Evolutionary conservation across 1,140 invertebrate species (phyloP), one percentile per base, ranked within the genome.

Genomic region (Eurosta solidaginis): DNA sequence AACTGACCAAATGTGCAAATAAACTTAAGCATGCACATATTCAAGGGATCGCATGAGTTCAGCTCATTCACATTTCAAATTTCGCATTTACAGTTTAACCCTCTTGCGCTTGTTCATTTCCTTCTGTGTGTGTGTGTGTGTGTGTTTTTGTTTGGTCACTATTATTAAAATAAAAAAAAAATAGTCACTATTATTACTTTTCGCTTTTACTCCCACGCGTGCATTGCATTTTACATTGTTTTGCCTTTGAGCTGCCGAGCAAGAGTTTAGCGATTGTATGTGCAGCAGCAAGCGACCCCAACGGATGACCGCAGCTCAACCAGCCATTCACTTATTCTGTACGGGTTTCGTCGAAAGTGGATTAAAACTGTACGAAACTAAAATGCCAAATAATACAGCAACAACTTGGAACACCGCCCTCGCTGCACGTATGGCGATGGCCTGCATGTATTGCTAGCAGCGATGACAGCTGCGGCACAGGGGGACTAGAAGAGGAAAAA

Each of bases 351-450:
- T 33, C 33, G 40, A 68, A 68, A 68, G 59, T 68, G 59, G 59
- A 68, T 68, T 68, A 68, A 68, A 68, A 68, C 33, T 68, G 59
- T 33, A 22, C 59, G 59, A 42, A 68, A 68, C 59, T 40, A 42
- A 68, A 52, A 68, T n/a, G n/a, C 14, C 5, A 42, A 40, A 68
- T 40, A 7, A 9, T 33, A n/a, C 6, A 20, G n/a, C n/a, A 68
- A 68, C 27, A 68, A 68, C 59, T 40, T 20, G 59, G n/a, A n/a
- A n/a, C 59, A 36, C 4, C n/a, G 27, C 27, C 5, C 17, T 68
- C 33, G 33, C 12, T 22, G 59, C 59, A 17, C n/a, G 10, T 20
- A 20, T 68, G 29, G 20, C n/a, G 59, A n/a, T 49, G 17, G 47
- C 47, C 10, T 17, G 10, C n/a, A n/a, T n/a, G n/a, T n/a, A n/a